phyloP scores from a whole-genome alignment of 2,113 vertebrate genomes.

The Mionectes macconnelli region DNA sequence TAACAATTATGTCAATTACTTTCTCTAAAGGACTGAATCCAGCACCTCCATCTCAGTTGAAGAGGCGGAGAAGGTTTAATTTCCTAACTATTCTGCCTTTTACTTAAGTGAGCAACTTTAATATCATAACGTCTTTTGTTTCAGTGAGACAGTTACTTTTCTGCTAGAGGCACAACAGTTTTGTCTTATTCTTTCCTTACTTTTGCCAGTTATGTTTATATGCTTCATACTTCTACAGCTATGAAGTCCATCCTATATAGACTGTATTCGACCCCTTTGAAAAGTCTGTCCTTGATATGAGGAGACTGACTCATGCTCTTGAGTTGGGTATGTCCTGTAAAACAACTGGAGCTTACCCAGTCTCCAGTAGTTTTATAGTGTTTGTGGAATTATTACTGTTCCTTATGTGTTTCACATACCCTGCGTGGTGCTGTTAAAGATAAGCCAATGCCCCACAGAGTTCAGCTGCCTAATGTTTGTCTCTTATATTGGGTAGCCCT shows the following conservation, averaged over 20 bases:
- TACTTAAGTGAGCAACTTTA: neutral
- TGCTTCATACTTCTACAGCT: neutral
- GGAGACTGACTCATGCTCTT: neutral
- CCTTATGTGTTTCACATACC: rapidly evolving
- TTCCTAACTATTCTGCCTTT: neutral
- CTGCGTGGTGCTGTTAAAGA: neutral
- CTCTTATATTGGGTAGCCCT: neutral
- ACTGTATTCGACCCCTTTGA: neutral
- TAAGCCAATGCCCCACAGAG: neutral
- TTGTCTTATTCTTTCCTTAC: neutral
- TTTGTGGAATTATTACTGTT: neutral
- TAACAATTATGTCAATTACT: neutral
- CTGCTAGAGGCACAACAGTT: neutral
- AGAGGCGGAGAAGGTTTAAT: neutral
- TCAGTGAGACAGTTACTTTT: neutral
- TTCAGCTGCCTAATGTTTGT: neutral
- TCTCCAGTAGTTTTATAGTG: neutral
- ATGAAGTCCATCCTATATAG: neutral
- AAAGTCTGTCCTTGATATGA: neutral
- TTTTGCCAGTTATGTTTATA: neutral
- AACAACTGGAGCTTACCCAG: neutral
- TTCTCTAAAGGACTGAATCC: neutral
- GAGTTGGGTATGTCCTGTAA: neutral
- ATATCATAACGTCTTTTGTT: neutral
- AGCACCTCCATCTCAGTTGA: neutral